These are phyloP conservation scores for Amazona guildingii DNA, from an alignment of 2,113 vertebrate species.

Conservation along the genomic window DNA sequence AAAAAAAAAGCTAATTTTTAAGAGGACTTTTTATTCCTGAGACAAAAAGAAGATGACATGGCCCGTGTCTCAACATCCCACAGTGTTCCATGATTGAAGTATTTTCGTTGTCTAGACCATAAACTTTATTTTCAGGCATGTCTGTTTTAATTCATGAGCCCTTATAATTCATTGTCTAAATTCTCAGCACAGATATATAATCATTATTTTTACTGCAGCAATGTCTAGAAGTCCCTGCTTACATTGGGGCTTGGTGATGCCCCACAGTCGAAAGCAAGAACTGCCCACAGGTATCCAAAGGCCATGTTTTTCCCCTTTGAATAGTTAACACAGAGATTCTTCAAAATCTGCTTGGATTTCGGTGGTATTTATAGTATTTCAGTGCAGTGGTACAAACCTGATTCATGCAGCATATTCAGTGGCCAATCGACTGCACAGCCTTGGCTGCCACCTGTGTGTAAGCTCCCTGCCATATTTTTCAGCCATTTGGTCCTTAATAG, in stretches of 20 bases:
- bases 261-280: background rate
- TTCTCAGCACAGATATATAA: background rate
- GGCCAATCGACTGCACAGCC: background rate
- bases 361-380: background rate
- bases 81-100: background rate
- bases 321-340: background rate
- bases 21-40: background rate
- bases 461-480: background rate
- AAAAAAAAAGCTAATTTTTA: background rate
- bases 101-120: background rate
- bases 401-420: rapidly evolving
- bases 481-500: background rate
- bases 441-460: background rate
- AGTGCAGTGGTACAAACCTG: background rate
- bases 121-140: background rate
- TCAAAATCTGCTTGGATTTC: background rate
- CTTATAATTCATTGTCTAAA: background rate
- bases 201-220: background rate
- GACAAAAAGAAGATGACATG: background rate
- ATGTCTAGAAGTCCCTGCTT: background rate
- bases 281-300: background rate
- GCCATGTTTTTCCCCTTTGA: background rate
- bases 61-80: background rate
- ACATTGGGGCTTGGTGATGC: background rate
- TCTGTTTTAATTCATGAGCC: background rate